Evolutionary conservation across 2,113 vertebrate species (phyloP).

Genomic region (Ciconia stormi): DNA sequence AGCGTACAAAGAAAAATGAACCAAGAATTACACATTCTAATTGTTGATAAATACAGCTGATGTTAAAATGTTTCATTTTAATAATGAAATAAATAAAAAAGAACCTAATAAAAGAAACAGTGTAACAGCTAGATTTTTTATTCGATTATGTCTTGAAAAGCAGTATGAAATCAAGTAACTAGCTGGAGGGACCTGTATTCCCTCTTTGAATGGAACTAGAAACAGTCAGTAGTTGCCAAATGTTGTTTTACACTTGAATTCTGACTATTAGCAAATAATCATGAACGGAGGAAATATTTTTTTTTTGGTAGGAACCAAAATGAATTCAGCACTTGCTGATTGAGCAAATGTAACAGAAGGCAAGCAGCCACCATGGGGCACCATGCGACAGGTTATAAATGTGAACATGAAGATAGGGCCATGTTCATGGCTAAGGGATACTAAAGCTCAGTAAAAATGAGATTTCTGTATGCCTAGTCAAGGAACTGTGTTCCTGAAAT

Average conservation of each 20-base stretch:
- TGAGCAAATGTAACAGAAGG: background rate
- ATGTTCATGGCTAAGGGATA: background rate
- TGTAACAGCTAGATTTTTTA: background rate
- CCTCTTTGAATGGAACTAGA: background rate
- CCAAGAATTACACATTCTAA: background rate
- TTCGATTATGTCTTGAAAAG: background rate
- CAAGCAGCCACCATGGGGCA: constrained; percentile 58
- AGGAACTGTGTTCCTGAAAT: background rate
- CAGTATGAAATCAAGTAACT: background rate
- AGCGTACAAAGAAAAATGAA: background rate
- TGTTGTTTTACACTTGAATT: background rate
- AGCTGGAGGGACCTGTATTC: background rate
- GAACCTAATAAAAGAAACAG: background rate
- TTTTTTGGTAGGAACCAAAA: background rate
- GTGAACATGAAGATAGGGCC: rapidly evolving
- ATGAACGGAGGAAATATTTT: background rate
- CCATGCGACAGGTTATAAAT: background rate
- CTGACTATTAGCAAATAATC: background rate
- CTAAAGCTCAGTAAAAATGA: background rate
- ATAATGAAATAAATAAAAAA: background rate
- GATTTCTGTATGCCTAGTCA: background rate
- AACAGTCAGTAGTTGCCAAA: background rate
- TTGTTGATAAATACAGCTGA: background rate
- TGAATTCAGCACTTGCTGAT: background rate
- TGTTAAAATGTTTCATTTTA: background rate